Percentiles rank a stretch among this genome's conserved stretches.
phyloP scores from a whole-genome alignment of 2,888 invertebrate genomes.

The Volucella inanis region DNA sequence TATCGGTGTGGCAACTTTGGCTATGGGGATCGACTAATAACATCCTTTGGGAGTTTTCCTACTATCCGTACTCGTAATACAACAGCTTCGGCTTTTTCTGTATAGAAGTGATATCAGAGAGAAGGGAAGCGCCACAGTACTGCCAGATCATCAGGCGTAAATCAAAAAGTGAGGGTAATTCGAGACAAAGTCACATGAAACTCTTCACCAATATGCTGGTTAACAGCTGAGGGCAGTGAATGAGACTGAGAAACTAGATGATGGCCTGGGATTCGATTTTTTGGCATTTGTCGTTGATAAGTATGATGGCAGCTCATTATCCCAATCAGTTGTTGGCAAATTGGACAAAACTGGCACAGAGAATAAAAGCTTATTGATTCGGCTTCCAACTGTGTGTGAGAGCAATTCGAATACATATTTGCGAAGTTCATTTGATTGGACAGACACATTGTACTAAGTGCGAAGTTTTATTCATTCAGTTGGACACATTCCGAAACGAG shows the following conservation, averaged over 20 bases:
- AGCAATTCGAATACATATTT: conserved; percentile 6
- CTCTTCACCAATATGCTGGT: conserved; percentile 44
- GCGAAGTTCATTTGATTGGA: conserved; percentile 28
- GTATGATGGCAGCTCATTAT: conserved; percentile 60
- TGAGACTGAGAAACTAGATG: not conserved
- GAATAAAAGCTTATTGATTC: conserved; percentile 45
- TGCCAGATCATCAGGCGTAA: conserved; percentile 59
- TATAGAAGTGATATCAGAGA: conserved; percentile 9
- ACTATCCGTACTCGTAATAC: not conserved
- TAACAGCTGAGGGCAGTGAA: conserved; percentile 14
- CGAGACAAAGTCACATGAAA: conserved; percentile 60
- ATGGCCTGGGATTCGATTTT: conserved; percentile 26
- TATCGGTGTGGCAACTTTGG: conserved; percentile 19
- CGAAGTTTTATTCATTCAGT: conserved; percentile 40
- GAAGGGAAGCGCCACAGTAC: not conserved
- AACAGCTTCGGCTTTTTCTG: no score
- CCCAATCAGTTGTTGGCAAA: conserved; percentile 64
- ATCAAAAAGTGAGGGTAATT: conserved; percentile 63
- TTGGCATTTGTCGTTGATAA: conserved; percentile 25
- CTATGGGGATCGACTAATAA: conserved; percentile 58
- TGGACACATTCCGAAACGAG: conserved; percentile 9
- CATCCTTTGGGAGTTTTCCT: conserved; percentile 61
- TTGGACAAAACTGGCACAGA: conserved; percentile 51
- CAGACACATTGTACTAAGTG: conserved; percentile 42
- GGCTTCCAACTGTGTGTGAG: not conserved